Evolutionary conservation across 2,113 vertebrate genomes (phyloP).

Genomic region (Psephotus haematonotus): DNA sequence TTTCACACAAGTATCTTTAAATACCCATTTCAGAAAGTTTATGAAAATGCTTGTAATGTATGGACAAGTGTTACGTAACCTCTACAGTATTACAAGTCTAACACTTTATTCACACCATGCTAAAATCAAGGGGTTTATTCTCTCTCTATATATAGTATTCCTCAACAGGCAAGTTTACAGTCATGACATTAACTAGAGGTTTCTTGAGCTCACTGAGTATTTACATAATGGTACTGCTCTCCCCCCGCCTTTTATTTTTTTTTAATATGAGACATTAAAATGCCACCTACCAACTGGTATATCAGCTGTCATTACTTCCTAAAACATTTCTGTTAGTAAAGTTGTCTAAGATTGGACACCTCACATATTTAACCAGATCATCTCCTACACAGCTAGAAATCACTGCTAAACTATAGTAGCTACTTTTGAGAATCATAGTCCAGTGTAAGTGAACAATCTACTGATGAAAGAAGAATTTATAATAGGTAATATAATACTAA

Average conservation of each 20-base stretch:
- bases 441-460: slow-evolving; percentile 10
- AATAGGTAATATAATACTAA: background rate
- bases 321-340: background rate
- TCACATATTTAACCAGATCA: background rate
- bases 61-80: slow-evolving; percentile 7
- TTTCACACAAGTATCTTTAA: slow-evolving; percentile 24
- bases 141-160: slow-evolving; percentile 8
- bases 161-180: slow-evolving; percentile 56
- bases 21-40: slow-evolving; percentile 23
- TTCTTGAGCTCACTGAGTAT: slow-evolving; percentile 38
- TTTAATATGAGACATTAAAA: background rate
- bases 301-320: slow-evolving; percentile 45
- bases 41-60: slow-evolving; percentile 14
- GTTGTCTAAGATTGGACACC: background rate
- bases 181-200: slow-evolving; percentile 36
- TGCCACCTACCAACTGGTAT: slow-evolving; percentile 16
- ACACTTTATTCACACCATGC: slow-evolving; percentile 58
- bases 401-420: background rate
- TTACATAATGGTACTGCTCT: slow-evolving; percentile 13
- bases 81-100: slow-evolving; percentile 49
- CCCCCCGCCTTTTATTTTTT: background rate
- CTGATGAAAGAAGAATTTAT: background rate
- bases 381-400: background rate
- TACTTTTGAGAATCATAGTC: slow-evolving; percentile 38
- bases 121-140: slow-evolving; percentile 27